Conservation (phyloP, 2,113 vertebrate genomes). For the Melanotaenia duboulayi region DNA sequence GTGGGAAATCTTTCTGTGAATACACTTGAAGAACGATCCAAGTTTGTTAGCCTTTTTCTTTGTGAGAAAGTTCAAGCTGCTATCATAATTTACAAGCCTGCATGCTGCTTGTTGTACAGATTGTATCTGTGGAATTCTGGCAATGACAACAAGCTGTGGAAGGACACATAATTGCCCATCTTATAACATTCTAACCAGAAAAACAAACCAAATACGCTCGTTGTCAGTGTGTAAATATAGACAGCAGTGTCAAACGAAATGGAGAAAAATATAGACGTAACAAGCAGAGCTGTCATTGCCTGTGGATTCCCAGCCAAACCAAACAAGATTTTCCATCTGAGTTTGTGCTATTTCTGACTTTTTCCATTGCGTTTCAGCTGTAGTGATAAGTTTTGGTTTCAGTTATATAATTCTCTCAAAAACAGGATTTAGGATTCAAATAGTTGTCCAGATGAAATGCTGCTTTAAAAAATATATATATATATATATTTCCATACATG, state of each 20-base stretch:
- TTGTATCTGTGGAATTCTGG: slow-evolving; percentile 6
- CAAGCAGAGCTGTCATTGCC: slow-evolving; percentile 2
- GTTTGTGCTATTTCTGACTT: background rate
- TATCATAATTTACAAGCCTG: slow-evolving; percentile 5
- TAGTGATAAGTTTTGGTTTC: background rate
- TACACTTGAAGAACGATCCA: slow-evolving; percentile 14
- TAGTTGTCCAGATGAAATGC: no score
- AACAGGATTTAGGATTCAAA: background rate
- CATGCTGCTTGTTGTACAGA: background rate
- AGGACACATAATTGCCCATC: slow-evolving; percentile 22
- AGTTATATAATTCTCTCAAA: background rate
- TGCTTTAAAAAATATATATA: no score
- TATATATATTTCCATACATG: background rate
- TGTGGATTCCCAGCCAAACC: background rate
- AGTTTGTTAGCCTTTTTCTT: background rate
- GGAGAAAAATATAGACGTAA: background rate
- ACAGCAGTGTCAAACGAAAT: background rate
- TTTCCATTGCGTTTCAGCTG: slow-evolving; percentile 15
- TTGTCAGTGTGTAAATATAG: slow-evolving; percentile 4
- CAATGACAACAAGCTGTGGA: slow-evolving; percentile 38
- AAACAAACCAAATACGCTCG: slow-evolving; percentile 11
- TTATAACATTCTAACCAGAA: slow-evolving; percentile 17
- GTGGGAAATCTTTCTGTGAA: slow-evolving; percentile 13
- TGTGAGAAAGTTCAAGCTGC: background rate
- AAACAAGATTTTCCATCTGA: slow-evolving; percentile 26